Conservation (phyloP, 2,888 invertebrate species). For the Platycheirus albimanus region DNA sequence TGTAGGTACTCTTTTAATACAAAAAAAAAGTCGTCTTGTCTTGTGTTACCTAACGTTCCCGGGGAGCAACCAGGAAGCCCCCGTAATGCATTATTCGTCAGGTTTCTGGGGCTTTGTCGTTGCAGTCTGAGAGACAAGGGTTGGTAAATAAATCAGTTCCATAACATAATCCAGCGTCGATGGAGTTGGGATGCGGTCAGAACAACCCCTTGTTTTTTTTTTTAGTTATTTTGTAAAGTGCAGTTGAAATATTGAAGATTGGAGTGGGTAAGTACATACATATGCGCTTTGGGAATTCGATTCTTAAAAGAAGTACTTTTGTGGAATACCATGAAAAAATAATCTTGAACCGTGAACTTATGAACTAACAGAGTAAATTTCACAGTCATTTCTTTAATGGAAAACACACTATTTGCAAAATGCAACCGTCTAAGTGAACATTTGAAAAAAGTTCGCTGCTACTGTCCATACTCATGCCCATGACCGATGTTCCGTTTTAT, state of each 20-base stretch:
- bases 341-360: not conserved
- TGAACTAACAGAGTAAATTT: slow-evolving; percentile 50
- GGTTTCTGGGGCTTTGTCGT: slow-evolving; percentile 56
- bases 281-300: slow-evolving; percentile 48
- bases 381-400: slow-evolving; percentile 69
- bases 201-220: slow-evolving; percentile 54
- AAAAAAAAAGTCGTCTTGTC: slow-evolving; percentile 54
- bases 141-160: slow-evolving; percentile 71
- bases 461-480: not conserved
- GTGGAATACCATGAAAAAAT: not conserved
- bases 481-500: slow-evolving; percentile 1
- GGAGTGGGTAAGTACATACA: not conserved
- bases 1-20: not conserved
- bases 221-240: slow-evolving; percentile 7
- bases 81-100: slow-evolving; percentile 64
- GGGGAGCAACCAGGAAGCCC: slow-evolving; percentile 51
- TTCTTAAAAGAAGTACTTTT: slow-evolving; percentile 27
- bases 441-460: slow-evolving; percentile 37
- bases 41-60: slow-evolving; percentile 43
- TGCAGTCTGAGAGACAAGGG: slow-evolving; percentile 25
- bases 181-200: slow-evolving; percentile 70
- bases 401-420: slow-evolving; percentile 51
- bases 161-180: slow-evolving; percentile 72
- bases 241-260: slow-evolving; percentile 1
- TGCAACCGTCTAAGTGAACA: slow-evolving; percentile 53